Evolutionary conservation across 2,113 vertebrate genomes (phyloP).

Genomic region (Ctenodactylus gundi): DNA sequence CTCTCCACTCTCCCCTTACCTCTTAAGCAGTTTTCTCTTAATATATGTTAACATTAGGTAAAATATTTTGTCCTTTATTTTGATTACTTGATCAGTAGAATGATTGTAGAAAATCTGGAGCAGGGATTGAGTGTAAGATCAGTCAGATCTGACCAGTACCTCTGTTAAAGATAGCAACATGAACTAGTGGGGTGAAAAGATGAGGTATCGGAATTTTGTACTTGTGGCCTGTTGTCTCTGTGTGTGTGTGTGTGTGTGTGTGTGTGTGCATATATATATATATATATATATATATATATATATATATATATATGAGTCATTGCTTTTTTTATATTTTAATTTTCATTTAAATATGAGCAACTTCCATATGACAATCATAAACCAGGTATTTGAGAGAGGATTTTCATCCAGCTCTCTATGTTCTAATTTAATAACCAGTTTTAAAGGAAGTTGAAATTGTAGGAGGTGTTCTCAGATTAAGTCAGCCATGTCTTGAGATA

Average conservation of each 20-base stretch:
- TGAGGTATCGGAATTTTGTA: not conserved
- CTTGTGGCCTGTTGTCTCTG: not conserved
- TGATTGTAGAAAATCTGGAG: not conserved
- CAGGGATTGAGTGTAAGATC: not conserved
- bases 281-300: too few relatives aligned
- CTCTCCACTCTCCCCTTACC: not conserved
- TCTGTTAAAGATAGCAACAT: not conserved
- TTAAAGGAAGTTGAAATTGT: slow-evolving; percentile 37
- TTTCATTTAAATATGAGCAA: not conserved
- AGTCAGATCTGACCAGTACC: not conserved
- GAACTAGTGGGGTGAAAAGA: not conserved
- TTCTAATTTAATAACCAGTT: slow-evolving; percentile 25
- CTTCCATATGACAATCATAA: not conserved
- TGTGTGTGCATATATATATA: too few relatives aligned
- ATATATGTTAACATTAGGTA: not conserved
- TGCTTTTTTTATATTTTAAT: not conserved
- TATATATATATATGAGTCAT: not conserved
- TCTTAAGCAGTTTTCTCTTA: not conserved
- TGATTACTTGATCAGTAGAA: not conserved
- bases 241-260: not conserved
- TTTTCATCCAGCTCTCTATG: not conserved
- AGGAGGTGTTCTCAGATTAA: not conserved
- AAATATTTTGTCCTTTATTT: not conserved
- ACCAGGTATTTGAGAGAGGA: not conserved
- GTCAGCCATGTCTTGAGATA: not conserved